A percentile compares a stretch with the other conserved stretches of the same genome.
Evolutionary conservation across 2,113 vertebrate species (phyloP).

Genomic region (Catagonus wagneri): DNA sequence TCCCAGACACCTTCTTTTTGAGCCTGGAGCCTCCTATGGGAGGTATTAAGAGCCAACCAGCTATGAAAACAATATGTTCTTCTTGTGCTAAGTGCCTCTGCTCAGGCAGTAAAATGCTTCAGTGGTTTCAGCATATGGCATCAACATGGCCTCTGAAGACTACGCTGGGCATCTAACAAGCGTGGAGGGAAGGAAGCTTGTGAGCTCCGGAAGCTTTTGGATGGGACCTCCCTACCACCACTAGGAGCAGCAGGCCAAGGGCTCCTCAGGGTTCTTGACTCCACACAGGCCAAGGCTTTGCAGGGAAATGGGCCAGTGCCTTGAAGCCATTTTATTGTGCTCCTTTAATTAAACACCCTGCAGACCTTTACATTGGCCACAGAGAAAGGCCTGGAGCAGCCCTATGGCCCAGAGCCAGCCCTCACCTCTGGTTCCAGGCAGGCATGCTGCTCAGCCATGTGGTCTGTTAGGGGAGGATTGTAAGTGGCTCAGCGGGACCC

Average conservation of each 20-base stretch:
- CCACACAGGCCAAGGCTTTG: background rate
- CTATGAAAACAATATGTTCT: constrained; percentile 48
- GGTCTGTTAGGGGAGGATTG: background rate
- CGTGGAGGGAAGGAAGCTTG: background rate
- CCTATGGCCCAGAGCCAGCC: background rate
- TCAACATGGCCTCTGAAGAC: constrained; percentile 16
- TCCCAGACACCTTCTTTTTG: constrained; percentile 24
- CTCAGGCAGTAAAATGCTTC: constrained; percentile 67
- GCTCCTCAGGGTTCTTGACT: background rate
- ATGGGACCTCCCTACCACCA: background rate
- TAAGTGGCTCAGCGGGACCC: background rate
- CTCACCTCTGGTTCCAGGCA: background rate
- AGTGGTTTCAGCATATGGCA: constrained; percentile 67
- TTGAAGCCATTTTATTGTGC: background rate
- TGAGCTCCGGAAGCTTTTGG: background rate
- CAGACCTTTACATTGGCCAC: constrained; percentile 40
- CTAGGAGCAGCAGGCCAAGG: background rate
- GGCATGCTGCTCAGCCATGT: background rate
- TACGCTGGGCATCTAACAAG: constrained; percentile 70
- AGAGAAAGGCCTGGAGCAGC: background rate
- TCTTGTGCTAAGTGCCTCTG: constrained; percentile 63
- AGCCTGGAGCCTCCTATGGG: constrained; percentile 22
- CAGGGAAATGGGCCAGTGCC: background rate
- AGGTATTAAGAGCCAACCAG: constrained; percentile 54
- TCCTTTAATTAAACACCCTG: constrained; percentile 33